phyloP scores from a whole-genome alignment of 2,113 vertebrate species.

The Nycticryphes semicollaris region DNA sequence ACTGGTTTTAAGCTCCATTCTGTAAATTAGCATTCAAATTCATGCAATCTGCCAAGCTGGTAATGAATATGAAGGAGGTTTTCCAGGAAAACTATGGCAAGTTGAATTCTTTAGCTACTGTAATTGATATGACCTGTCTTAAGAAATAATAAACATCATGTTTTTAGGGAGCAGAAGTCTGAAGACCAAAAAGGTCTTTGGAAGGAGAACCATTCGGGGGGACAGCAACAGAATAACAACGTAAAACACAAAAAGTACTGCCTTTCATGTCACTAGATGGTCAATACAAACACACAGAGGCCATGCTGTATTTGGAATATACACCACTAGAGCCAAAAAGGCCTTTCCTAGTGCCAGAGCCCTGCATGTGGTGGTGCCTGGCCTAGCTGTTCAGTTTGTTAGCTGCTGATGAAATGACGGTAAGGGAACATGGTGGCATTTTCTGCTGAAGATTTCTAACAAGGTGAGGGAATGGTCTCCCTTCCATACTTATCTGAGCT shows the following conservation, averaged over 20 bases:
- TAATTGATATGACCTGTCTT: not conserved
- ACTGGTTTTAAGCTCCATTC: not conserved
- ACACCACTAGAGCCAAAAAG: not conserved
- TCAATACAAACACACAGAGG: not conserved
- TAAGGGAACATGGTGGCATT: constrained; percentile 31
- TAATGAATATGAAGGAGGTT: constrained; percentile 9
- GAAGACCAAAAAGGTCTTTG: not conserved
- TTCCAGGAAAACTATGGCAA: not conserved
- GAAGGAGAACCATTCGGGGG: not conserved
- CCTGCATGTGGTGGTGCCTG: not conserved
- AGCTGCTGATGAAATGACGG: constrained; percentile 47
- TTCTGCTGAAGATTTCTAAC: constrained; percentile 50
- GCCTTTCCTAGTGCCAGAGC: constrained; percentile 7
- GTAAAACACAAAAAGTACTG: not conserved
- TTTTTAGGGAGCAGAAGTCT: not conserved
- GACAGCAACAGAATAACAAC: not conserved
- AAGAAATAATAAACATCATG: not conserved
- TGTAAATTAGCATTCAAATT: constrained; percentile 21
- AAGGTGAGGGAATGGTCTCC: constrained; percentile 32
- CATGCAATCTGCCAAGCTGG: not conserved
- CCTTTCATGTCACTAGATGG: not conserved
- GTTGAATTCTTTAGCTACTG: not conserved
- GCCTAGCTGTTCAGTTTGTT: constrained; percentile 18
- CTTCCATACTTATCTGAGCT: not conserved
- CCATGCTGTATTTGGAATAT: not conserved